Percentiles rank a stretch among this genome's conserved stretches.
Evolutionary conservation across 2,888 invertebrate species (phyloP).

Genomic region (Agonopterix arenella): DNA sequence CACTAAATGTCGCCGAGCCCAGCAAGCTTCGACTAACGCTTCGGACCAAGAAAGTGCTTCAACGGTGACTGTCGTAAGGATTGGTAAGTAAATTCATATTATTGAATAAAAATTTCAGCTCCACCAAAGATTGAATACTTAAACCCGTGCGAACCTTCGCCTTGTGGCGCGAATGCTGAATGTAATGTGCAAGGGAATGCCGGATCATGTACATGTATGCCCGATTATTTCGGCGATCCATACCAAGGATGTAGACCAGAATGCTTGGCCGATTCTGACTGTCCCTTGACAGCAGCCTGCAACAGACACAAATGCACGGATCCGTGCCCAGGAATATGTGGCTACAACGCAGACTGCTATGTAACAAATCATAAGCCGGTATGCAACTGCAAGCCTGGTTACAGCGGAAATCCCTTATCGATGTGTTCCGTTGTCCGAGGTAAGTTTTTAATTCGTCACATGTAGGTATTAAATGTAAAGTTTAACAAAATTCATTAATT

Average conservation of each 20-base stretch:
- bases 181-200: conserved; percentile 84
- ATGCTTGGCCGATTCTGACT: conserved; percentile 81
- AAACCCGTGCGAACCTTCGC: conserved; percentile 79
- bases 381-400: conserved; percentile 79
- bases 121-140: conserved; percentile 59
- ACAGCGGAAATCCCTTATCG: conserved; percentile 81
- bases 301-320: conserved; percentile 81
- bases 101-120: conserved; percentile 60
- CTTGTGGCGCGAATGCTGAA: conserved; percentile 84
- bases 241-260: conserved; percentile 84
- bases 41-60: conserved; percentile 72
- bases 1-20: conserved; percentile 69
- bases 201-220: conserved; percentile 83
- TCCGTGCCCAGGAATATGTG: conserved; percentile 83
- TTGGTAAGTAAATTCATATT: conserved; percentile 60
- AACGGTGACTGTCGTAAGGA: conserved; percentile 50
- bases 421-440: conserved; percentile 54
- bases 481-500: neutral
- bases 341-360: conserved; percentile 80
- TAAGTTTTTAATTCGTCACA: conserved; percentile 26
- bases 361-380: conserved; percentile 81
- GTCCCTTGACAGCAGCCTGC: conserved; percentile 79
- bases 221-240: conserved; percentile 86
- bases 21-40: conserved; percentile 76
- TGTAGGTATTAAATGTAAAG: neutral